Evolutionary conservation across 2,113 vertebrate genomes (phyloP).

Genomic region (Pampusana beccarii): DNA sequence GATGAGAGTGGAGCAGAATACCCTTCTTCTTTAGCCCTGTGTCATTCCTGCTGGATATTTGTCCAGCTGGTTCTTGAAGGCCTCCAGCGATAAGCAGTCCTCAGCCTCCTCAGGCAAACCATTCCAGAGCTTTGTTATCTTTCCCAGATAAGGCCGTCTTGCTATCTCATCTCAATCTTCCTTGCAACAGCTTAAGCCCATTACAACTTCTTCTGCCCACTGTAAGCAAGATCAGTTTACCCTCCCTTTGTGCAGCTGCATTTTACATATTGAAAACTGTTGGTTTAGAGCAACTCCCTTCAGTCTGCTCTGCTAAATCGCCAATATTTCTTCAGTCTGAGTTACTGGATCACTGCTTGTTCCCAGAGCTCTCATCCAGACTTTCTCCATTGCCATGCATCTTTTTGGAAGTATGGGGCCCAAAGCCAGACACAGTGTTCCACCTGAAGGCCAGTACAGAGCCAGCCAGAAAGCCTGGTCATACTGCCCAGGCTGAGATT

Average conservation of each 20-base stretch:
- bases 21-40: not conserved
- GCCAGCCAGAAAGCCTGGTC: not conserved
- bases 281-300: not conserved
- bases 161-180: not conserved
- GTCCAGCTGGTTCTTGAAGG: not conserved
- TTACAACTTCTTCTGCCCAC: not conserved
- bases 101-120: not conserved
- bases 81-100: not conserved
- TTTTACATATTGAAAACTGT: not conserved
- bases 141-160: slow-evolving; percentile 1
- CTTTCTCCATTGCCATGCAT: not conserved
- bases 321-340: not conserved
- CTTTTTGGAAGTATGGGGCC: not conserved
- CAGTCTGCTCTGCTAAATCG: not conserved
- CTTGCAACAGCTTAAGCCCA: not conserved
- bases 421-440: not conserved
- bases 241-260: not conserved
- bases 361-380: not conserved
- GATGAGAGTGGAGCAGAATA: not conserved
- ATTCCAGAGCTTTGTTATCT: not conserved
- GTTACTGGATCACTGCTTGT: not conserved
- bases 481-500: not conserved
- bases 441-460: not conserved
- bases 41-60: not conserved
- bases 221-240: not conserved